Evolutionary conservation across 1,140 invertebrate species (phyloP), one percentile per base, ranked within the genome.

Genomic region (Diploscapter pachys): DNA sequence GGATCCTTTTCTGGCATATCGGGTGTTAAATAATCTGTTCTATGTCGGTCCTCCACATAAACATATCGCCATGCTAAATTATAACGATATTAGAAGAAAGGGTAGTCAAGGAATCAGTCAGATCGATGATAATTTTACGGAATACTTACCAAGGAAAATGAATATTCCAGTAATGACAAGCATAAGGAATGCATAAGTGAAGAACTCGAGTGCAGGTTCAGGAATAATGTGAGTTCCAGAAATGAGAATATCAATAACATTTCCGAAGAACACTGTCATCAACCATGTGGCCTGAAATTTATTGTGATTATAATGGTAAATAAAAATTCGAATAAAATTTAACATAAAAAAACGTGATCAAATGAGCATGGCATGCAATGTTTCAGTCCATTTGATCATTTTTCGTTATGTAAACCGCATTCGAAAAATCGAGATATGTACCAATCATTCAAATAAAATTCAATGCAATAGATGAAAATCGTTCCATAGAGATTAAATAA

Each of bases 181-280:
- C 81, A 84, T 84, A 8, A 85, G 66, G 50, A 72, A 56, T 13
- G 82, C 83, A 71, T 84, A 84, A 67, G 84, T 74, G 76, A 84
- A 84, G 67, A 84, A 85, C 71, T 84, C 83, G 8, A 67, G 48
- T 48, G 83, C 83, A 4, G 83, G 82, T 13, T 85, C 80, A 8
- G 70, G 13, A 11, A 85, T 80, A 5, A 82, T 59, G 6, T 76
- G 76, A 5, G 79, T 81, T 57, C 81, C 81, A 53, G 75, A 80
- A 63, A 85, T 85, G 50, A 72, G 66, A 75, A 80, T 78, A 57
- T 81, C 81, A 55, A 82, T 78, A 31, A 85, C n/a, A 62, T 84
- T 85, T 68, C 83, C 83, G 66, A 84, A 78, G 66, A 84, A 83
- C 9, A 78, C 80, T 8, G 83, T 84, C 64, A 84, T n/a, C 49